Evolutionary conservation across 2,888 invertebrate genomes (phyloP).

Genomic region (Glaucopsyche alexis): DNA sequence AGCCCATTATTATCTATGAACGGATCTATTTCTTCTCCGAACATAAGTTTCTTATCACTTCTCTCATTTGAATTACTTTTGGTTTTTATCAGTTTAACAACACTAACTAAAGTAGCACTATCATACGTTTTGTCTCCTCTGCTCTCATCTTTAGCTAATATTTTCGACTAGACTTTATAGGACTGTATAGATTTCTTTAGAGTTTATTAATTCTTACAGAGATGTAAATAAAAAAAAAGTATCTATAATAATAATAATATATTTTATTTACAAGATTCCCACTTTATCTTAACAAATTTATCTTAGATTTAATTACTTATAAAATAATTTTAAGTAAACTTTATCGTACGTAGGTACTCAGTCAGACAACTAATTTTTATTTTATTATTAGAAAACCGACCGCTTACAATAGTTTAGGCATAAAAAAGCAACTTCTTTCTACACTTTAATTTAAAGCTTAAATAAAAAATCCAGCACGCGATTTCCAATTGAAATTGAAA

Average conservation of each 20-base stretch:
- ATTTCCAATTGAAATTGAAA: no score
- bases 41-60: constrained; percentile 73
- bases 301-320: background rate
- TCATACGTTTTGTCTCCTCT: constrained; percentile 40
- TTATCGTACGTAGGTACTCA: background rate
- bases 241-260: background rate
- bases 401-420: no score
- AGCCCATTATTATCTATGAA: constrained; percentile 70
- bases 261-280: background rate
- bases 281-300: background rate
- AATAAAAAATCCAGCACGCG: no score
- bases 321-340: background rate
- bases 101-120: constrained; percentile 66
- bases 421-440: no score
- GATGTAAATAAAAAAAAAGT: background rate
- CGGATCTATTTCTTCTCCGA: constrained; percentile 73
- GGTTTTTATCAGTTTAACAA: constrained; percentile 58
- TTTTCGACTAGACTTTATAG: no score
- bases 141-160: no score
- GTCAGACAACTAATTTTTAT: background rate
- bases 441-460: no score
- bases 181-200: background rate
- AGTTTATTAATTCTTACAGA: background rate
- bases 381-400: no score
- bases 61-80: constrained; percentile 49